Evolutionary conservation across 1,140 invertebrate species (phyloP).

Genomic region (Ceratina calcarata): DNA sequence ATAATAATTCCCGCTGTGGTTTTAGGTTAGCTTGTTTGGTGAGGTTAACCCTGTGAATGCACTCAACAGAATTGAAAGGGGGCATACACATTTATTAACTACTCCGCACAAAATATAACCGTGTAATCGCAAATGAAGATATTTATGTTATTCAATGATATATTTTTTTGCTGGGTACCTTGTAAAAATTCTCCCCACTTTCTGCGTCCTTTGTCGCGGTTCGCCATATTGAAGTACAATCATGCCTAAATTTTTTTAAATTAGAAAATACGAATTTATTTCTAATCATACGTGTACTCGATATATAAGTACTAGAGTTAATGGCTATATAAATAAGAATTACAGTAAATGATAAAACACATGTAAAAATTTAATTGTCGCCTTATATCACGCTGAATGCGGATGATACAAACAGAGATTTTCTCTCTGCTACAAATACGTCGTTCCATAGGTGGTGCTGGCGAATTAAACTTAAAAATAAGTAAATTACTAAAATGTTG

Average conservation of each 20-base stretch:
- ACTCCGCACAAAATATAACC: constrained; percentile 22
- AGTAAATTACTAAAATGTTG: background rate
- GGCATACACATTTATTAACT: constrained; percentile 23
- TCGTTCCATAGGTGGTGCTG: no score
- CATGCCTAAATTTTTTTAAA: constrained; percentile 65
- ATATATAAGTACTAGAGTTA: background rate
- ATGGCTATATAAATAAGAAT: background rate
- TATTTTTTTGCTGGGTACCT: constrained; percentile 71
- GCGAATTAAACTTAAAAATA: background rate
- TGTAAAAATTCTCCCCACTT: constrained; percentile 80
- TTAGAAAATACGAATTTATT: constrained; percentile 12
- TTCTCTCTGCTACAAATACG: background rate
- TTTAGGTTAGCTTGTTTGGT: constrained; percentile 75
- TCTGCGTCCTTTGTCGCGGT: constrained; percentile 81
- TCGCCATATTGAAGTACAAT: constrained; percentile 80
- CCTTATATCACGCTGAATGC: no score
- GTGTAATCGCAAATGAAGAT: constrained; percentile 18
- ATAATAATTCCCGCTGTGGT: constrained; percentile 57
- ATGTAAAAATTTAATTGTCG: background rate
- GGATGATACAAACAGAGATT: no score
- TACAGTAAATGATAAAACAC: background rate
- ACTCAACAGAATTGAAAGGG: background rate
- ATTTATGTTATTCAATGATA: constrained; percentile 27
- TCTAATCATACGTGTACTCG: background rate
- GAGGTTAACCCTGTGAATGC: constrained; percentile 67